Conservation (phyloP, 2,888 invertebrate species). For the Latheticus oryzae region DNA sequence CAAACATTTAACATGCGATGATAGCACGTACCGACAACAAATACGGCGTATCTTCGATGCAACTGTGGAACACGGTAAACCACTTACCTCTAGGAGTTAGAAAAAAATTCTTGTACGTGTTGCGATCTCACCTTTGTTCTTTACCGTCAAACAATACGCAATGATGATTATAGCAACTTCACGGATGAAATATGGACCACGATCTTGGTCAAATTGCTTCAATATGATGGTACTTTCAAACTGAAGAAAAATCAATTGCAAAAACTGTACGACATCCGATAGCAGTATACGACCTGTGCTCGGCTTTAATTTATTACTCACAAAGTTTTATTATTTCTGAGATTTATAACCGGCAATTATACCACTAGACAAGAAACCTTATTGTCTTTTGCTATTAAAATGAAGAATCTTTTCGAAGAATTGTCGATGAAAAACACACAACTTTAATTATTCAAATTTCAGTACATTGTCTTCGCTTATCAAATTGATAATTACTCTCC, state of each 20-base stretch:
- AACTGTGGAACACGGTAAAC: constrained; percentile 48
- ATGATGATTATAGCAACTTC: constrained; percentile 26
- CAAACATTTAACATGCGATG: constrained; percentile 21
- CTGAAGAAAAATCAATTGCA: constrained; percentile 33
- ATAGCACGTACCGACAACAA: constrained; percentile 44
- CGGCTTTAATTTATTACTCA: constrained; percentile 37
- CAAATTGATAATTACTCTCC: too few relatives aligned
- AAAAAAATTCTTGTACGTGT: constrained; percentile 45
- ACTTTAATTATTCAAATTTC: too few relatives aligned
- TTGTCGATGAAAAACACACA: too few relatives aligned
- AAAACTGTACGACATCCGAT: background rate
- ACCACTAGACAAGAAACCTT: constrained; percentile 38
- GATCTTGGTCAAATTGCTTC: constrained; percentile 30
- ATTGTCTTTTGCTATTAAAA: constrained; percentile 38
- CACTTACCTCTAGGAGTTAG: constrained; percentile 43
- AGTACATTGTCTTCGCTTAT: too few relatives aligned
- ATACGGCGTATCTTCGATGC: constrained; percentile 45
- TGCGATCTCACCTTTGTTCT: constrained; percentile 45
- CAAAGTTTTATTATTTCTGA: constrained; percentile 38
- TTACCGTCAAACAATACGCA: constrained; percentile 38
- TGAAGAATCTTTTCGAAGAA: background rate
- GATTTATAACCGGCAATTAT: constrained; percentile 42
- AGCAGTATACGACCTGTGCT: too few relatives aligned
- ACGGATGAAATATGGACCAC: constrained; percentile 40
- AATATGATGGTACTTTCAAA: constrained; percentile 20